Conservation (phyloP, 2,888 invertebrate species). For the Polyommatus iphigenia region DNA sequence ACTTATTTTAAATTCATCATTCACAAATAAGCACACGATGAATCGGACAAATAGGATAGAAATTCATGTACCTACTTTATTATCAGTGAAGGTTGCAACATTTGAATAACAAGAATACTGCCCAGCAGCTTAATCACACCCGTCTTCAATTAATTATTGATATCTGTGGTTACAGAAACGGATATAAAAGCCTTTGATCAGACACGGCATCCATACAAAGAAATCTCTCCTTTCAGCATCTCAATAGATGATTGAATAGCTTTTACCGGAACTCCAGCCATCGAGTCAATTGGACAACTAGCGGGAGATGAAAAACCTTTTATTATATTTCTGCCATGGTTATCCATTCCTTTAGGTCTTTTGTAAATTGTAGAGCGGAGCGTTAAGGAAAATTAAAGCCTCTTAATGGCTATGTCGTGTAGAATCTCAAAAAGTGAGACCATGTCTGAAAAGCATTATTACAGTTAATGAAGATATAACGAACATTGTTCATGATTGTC, state of each 20-base stretch:
- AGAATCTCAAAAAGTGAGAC: not conserved
- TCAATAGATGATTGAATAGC: constrained; percentile 7
- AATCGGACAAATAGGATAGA: not conserved
- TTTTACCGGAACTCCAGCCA: constrained; percentile 6
- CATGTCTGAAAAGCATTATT: not conserved
- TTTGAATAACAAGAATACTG: not conserved
- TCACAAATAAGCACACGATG: not conserved
- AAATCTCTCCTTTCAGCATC: constrained; percentile 2
- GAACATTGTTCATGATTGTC: not conserved
- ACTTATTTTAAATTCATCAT: not conserved
- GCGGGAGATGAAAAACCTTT: not conserved
- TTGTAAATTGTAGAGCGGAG: not conserved
- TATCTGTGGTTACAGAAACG: not conserved
- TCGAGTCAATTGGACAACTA: not conserved
- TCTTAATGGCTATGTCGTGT: not conserved
- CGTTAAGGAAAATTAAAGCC: not conserved
- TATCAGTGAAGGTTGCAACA: not conserved
- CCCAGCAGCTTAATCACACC: not conserved
- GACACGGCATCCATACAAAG: not conserved
- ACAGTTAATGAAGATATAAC: not conserved
- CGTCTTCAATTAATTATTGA: not conserved
- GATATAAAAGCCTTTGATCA: not conserved
- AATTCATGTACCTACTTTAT: not conserved
- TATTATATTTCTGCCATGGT: not conserved
- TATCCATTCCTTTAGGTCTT: not conserved